Conservation (phyloP, 2,888 invertebrate species). For the Entomobrya multifasciata region DNA sequence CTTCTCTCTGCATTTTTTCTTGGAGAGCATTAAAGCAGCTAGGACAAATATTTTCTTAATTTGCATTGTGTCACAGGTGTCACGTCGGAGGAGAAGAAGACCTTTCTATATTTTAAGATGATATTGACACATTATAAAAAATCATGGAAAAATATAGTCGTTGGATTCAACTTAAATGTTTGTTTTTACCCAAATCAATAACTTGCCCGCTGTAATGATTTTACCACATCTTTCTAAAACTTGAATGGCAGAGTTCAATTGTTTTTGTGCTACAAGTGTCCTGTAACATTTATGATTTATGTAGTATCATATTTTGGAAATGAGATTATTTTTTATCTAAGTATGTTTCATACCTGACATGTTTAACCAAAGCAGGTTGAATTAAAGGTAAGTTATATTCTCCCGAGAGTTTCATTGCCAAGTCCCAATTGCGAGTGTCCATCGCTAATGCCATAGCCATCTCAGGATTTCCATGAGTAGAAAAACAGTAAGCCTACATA, state of each 20-base stretch:
- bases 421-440: slow-evolving; percentile 61
- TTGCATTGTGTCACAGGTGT: slow-evolving; percentile 36
- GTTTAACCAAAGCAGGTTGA: slow-evolving; percentile 51
- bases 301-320: too few species aligned
- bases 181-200: slow-evolving; percentile 52
- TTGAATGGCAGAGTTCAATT: slow-evolving; percentile 54
- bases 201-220: slow-evolving; percentile 63
- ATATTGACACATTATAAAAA: background rate
- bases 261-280: slow-evolving; percentile 27
- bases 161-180: background rate
- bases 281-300: too few species aligned
- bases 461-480: slow-evolving; percentile 27
- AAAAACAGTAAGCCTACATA: slow-evolving; percentile 49
- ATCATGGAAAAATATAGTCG: background rate
- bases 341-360: slow-evolving; percentile 15
- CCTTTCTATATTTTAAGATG: slow-evolving; percentile 45
- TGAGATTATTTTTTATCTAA: too few species aligned
- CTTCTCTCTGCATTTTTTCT: slow-evolving; percentile 9
- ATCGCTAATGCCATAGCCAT: slow-evolving; percentile 57
- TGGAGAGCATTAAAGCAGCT: slow-evolving; percentile 55
- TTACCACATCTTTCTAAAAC: slow-evolving; percentile 66
- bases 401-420: slow-evolving; percentile 57
- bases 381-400: slow-evolving; percentile 47
- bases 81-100: slow-evolving; percentile 21
- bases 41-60: slow-evolving; percentile 62